Evolutionary conservation across 2,797 vertebrate species (phyloP), one percentile per base, ranked within the genome.

Genomic region (Coranthus polyacanthus): DNA sequence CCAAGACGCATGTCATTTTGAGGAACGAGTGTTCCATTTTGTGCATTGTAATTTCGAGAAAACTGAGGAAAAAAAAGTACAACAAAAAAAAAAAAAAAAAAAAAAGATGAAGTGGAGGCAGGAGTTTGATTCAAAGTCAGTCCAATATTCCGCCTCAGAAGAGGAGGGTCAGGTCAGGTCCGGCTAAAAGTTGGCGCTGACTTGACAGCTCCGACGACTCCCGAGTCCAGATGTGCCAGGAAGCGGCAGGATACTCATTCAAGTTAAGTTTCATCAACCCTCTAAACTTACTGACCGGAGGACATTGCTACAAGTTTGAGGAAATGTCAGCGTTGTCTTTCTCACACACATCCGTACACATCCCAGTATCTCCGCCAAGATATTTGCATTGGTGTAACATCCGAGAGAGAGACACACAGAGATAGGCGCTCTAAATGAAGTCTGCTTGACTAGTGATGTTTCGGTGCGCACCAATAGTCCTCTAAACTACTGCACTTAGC

Each of bases 401-500:
- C 90, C 84, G 82, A 75, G 60, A 71, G 55, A 59, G 60, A 36
- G 32, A 44, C 55, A 44, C 55, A 75, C 43, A 60, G 22, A 51
- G 58, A 77, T 26, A 66, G 62, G 78, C 78, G 73, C 81, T 72
- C 83, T 65, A 64, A 78, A 69, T 77, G 71, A 88, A 87, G 83
- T 85, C 89, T 78, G 71, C 63, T 52, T 79, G 71, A 82, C 82
- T 88, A 49, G 81, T 88, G 91, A 88, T 90, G 88, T 76, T 76
- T 78, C 83, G n/a, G 60, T 72, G 86, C 78, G 88, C 90, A 66
- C 88, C 74, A 85, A 89, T 79, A 87, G 72, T 84, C 78, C 81
- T 89, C 86, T 74, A 88, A 91, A 92, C 89, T 89, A 42, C 86
- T 80, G 86, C 88, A 89, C 90, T 89, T 89, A 82, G 76, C 82